Conservation (phyloP, 1,140 invertebrate genomes). For the Atta texana region DNA sequence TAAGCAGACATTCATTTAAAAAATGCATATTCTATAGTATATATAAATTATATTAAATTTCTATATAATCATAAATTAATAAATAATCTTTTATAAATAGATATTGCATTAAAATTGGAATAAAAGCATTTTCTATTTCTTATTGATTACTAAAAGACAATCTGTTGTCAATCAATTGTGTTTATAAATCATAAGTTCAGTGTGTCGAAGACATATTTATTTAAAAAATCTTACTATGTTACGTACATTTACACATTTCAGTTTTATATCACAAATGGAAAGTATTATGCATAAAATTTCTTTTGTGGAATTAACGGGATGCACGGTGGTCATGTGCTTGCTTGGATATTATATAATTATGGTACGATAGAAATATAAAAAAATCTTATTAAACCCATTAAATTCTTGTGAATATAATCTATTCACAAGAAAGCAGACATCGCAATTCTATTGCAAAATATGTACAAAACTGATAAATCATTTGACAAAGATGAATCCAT, state of each 20-base stretch:
- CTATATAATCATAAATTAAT: too few species aligned
- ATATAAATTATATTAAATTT: not conserved
- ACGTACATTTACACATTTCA: constrained; percentile 45
- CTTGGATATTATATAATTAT: constrained; percentile 77
- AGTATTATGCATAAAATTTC: constrained; percentile 70
- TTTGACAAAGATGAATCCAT: too few species aligned
- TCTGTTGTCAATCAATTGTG: not conserved
- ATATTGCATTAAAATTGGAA: not conserved
- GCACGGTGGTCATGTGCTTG: constrained; percentile 76
- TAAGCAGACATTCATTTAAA: not conserved
- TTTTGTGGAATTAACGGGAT: constrained; percentile 73
- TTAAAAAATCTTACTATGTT: not conserved
- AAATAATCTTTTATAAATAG: not conserved
- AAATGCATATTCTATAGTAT: not conserved
- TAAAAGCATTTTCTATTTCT: not conserved
- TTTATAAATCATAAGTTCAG: not conserved
- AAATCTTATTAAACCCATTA: not conserved
- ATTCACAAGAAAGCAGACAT: too few species aligned
- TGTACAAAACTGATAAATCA: too few species aligned
- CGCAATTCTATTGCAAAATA: too few species aligned
- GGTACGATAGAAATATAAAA: constrained; percentile 61
- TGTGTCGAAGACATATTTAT: not conserved
- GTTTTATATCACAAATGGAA: constrained; percentile 74
- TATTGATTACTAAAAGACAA: not conserved
- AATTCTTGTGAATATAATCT: too few species aligned